A percentile compares a stretch with the other conserved stretches of the same genome.
These are phyloP conservation scores for Henricia sp. DNA, from an alignment of 53 echinoderm and acorn worm species.

Conservation along the genomic window DNA sequence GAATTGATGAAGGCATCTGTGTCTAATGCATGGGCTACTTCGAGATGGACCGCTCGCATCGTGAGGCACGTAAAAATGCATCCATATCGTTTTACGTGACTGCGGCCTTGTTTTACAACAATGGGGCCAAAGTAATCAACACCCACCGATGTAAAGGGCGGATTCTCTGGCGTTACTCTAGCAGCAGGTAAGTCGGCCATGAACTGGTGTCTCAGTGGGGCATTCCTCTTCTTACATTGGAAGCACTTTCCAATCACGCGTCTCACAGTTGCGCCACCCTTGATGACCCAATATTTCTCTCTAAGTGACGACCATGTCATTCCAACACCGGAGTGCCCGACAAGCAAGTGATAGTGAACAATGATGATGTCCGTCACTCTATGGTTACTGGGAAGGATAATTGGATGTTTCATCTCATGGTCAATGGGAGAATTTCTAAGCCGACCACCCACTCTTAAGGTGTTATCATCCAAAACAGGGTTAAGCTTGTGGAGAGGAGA, in stretches of 20 bases:
- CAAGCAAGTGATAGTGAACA: constrained; percentile 47
- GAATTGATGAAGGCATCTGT: constrained; percentile 64
- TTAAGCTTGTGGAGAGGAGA: constrained; percentile 41
- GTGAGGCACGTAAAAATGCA: constrained; percentile 70
- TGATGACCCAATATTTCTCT: constrained; percentile 63
- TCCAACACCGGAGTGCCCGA: constrained; percentile 68
- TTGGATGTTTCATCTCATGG: constrained; percentile 59
- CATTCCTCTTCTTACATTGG: constrained; percentile 54
- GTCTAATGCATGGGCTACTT: constrained; percentile 59
- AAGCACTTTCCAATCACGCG: constrained; percentile 69
- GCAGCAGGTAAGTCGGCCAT: constrained; percentile 61
- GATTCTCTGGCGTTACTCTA: constrained; percentile 67
- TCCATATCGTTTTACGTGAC: constrained; percentile 55
- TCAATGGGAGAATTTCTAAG: constrained; percentile 50
- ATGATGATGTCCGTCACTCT: constrained; percentile 66
- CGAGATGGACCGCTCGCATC: constrained; percentile 64
- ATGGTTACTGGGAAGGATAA: constrained; percentile 60
- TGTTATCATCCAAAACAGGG: constrained; percentile 44
- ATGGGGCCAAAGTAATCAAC: constrained; percentile 73
- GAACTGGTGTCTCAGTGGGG: too few species aligned
- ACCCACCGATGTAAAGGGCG: constrained; percentile 63
- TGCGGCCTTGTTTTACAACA: constrained; percentile 62
- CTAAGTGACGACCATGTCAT: constrained; percentile 67
- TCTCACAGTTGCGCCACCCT: constrained; percentile 56
- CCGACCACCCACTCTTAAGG: constrained; percentile 64